Percentiles rank a stretch among this genome's conserved stretches.
phyloP scores from a whole-genome alignment of 2,113 vertebrate genomes.

The Oreotrochilus melanogaster region DNA sequence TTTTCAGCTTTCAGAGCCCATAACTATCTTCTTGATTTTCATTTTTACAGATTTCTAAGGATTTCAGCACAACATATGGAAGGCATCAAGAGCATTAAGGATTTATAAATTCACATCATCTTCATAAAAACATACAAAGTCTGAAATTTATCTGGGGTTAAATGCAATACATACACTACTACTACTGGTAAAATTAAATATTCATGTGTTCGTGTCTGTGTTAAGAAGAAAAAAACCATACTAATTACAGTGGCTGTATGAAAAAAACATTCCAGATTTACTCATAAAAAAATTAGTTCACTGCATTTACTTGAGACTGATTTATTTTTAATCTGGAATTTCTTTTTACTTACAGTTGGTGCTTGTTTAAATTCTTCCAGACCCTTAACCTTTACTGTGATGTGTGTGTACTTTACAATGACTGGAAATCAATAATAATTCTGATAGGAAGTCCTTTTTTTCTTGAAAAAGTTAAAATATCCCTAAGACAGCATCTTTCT shows the following conservation, averaged over 20 bases:
- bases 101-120: slow-evolving; percentile 56
- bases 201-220: background rate
- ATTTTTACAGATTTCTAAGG: slow-evolving; percentile 69
- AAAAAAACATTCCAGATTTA: background rate
- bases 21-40: slow-evolving; percentile 52
- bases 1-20: slow-evolving; percentile 48
- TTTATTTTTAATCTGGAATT: slow-evolving; percentile 2
- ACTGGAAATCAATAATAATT: slow-evolving; percentile 64
- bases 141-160: slow-evolving; percentile 17
- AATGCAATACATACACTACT: background rate
- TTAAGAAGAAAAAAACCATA: background rate
- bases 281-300: background rate
- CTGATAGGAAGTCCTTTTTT: slow-evolving; percentile 21
- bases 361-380: slow-evolving; percentile 24
- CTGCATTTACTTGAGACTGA: background rate
- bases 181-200: slow-evolving; percentile 7
- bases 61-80: slow-evolving; percentile 66
- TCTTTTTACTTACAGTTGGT: background rate
- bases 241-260: background rate
- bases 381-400: slow-evolving; percentile 41
- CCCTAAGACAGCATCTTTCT: slow-evolving; percentile 7
- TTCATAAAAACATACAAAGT: background rate
- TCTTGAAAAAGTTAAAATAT: slow-evolving; percentile 37
- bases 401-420: slow-evolving; percentile 29
- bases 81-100: slow-evolving; percentile 52